Conservation (phyloP, 1,140 invertebrate species). For the Heliconius himera region DNA sequence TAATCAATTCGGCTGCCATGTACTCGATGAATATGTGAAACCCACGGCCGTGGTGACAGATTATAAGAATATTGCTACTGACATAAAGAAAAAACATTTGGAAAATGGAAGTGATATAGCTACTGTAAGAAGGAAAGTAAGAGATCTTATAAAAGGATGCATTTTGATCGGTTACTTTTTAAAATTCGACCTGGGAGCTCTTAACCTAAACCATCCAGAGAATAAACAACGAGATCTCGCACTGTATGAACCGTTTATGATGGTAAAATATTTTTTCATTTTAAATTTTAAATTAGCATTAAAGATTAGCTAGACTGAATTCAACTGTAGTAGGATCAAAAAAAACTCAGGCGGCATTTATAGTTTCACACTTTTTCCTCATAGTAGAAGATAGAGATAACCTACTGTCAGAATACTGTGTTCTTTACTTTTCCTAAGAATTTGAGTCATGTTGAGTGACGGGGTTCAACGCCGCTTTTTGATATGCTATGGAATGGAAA, state of each 20-base stretch:
- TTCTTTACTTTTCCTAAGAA: too few relatives aligned
- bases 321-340: too few relatives aligned
- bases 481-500: too few relatives aligned
- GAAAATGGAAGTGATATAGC: conserved; percentile 14
- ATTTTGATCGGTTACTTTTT: conserved; percentile 40
- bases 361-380: too few relatives aligned
- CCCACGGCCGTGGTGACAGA: conserved; percentile 29
- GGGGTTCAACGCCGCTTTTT: too few relatives aligned
- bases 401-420: too few relatives aligned
- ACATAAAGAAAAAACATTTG: conserved; percentile 25
- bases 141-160: conserved; percentile 15
- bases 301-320: too few relatives aligned
- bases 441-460: too few relatives aligned
- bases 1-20: not conserved
- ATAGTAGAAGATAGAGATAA: too few relatives aligned
- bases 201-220: conserved; percentile 23
- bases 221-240: conserved; percentile 35
- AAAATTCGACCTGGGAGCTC: conserved; percentile 29
- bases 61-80: conserved; percentile 29
- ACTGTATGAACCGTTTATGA: conserved; percentile 12
- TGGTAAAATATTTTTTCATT: not conserved
- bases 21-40: conserved; percentile 36
- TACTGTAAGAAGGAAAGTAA: not conserved
- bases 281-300: too few relatives aligned
- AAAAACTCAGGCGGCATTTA: too few relatives aligned